phyloP scores from a whole-genome alignment of 2,888 invertebrate species.

The Priapulus caudatus region DNA sequence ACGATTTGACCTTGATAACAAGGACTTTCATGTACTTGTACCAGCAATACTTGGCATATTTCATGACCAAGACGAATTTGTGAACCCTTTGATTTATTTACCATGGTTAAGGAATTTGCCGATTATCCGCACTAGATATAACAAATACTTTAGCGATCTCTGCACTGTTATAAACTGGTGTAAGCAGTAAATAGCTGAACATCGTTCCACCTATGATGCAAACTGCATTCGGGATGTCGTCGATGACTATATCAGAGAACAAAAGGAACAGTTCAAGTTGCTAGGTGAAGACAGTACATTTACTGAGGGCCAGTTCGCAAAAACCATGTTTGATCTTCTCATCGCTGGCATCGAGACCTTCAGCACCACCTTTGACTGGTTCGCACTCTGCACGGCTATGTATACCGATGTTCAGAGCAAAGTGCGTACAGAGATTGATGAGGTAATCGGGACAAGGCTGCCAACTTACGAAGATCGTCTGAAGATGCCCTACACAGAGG shows the following conservation, averaged over 20 bases:
- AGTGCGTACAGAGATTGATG: neutral
- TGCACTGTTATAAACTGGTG: neutral
- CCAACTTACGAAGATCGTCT: neutral
- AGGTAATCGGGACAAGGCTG: neutral
- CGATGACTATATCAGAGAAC: neutral
- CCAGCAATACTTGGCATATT: neutral
- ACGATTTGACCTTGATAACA: slow-evolving; percentile 1
- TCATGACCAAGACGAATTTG: neutral
- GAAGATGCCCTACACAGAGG: neutral
- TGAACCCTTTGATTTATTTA: neutral
- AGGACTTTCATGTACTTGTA: neutral
- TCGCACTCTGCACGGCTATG: neutral
- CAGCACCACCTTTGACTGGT: neutral
- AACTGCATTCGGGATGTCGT: neutral
- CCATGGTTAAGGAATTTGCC: neutral
- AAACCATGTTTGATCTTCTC: neutral
- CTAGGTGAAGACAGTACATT: neutral
- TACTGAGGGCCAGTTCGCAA: neutral
- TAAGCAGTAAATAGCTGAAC: neutral
- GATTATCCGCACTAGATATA: neutral
- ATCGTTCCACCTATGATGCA: neutral
- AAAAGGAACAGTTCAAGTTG: neutral
- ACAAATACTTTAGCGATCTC: too few relatives aligned
- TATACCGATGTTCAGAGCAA: neutral
- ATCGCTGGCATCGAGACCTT: neutral